Percentiles rank a stretch among this genome's conserved stretches.
phyloP scores from a whole-genome alignment of 1,140 invertebrate genomes.

The Zophobas atratus region DNA sequence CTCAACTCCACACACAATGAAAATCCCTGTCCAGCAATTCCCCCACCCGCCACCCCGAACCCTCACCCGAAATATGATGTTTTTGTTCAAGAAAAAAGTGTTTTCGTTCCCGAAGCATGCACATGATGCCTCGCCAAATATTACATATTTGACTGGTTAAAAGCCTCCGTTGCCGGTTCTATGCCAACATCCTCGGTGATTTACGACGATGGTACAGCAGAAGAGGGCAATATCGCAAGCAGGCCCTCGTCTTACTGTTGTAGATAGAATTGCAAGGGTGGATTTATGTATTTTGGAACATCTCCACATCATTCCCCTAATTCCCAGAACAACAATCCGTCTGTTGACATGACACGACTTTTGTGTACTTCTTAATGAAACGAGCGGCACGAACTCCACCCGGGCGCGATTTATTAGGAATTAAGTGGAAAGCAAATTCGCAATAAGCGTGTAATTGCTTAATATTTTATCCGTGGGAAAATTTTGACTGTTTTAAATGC shows the following conservation, averaged over 20 bases:
- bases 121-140: conserved; percentile 28
- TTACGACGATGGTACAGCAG: conserved; percentile 21
- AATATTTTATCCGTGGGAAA: not conserved
- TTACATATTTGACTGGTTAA: conserved; percentile 39
- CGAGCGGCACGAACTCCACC: too few relatives aligned
- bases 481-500: conserved; percentile 27
- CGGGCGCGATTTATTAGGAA: too few relatives aligned
- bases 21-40: too few relatives aligned
- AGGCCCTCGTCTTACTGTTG: conserved; percentile 18
- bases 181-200: conserved; percentile 25
- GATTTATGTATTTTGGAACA: conserved; percentile 29
- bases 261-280: conserved; percentile 27
- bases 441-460: too few relatives aligned
- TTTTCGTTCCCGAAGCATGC: conserved; percentile 12
- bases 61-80: not conserved
- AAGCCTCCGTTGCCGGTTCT: conserved; percentile 17
- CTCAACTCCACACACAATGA: too few relatives aligned
- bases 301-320: not conserved
- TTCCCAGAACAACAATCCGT: not conserved
- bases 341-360: too few relatives aligned
- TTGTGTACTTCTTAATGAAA: too few relatives aligned
- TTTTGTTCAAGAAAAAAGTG: conserved; percentile 10
- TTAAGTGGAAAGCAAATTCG: too few relatives aligned
- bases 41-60: not conserved
- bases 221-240: conserved; percentile 26